phyloP scores from a whole-genome alignment of 2,888 invertebrate genomes.

The Alsophila aescularia region DNA sequence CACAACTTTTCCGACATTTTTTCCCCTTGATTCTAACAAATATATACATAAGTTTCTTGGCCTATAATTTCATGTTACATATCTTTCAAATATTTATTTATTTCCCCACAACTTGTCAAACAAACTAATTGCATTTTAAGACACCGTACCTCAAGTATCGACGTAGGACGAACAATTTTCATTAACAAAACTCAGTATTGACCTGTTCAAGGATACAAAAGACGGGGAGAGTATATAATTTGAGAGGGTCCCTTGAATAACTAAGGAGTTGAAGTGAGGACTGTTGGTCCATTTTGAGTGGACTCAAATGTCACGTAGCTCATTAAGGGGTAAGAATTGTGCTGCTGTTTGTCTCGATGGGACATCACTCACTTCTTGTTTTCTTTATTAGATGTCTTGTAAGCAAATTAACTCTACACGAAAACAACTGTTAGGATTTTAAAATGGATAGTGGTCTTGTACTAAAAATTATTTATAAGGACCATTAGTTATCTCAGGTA shows the following conservation, averaged over 20 bases:
- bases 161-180: constrained; percentile 21
- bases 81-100: neutral
- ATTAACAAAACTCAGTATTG: constrained; percentile 20
- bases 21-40: no score
- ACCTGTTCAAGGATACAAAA: constrained; percentile 22
- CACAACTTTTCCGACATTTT: no score
- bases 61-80: neutral
- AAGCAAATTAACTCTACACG: neutral
- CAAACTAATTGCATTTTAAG: constrained; percentile 1
- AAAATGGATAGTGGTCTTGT: no score
- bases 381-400: constrained; percentile 9
- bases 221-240: constrained; percentile 28
- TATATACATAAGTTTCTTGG: no score
- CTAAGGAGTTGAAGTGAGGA: constrained; percentile 35
- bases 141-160: constrained; percentile 20
- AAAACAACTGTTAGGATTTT: no score
- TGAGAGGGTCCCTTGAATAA: constrained; percentile 37
- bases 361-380: constrained; percentile 31
- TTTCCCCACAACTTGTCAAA: neutral
- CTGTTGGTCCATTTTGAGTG: constrained; percentile 49
- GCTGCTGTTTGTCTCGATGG: constrained; percentile 22
- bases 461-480: no score
- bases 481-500: no score
- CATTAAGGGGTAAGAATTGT: constrained; percentile 54
- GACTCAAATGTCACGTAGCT: constrained; percentile 56